These are phyloP conservation scores for Centropus unirufus DNA, from an alignment of 2,113 vertebrate genomes.

Conservation along the genomic window DNA sequence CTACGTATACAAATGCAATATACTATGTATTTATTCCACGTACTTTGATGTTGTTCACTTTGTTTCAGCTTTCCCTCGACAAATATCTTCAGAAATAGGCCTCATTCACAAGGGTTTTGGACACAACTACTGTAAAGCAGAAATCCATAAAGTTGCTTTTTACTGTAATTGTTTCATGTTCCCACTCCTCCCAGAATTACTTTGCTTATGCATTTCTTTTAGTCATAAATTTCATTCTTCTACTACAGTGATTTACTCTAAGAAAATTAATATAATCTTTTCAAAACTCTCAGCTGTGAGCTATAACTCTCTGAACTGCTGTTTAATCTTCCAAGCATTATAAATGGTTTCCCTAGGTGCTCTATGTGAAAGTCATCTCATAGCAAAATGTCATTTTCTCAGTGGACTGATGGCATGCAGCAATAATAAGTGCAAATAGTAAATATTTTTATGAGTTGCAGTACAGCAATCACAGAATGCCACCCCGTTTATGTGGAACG, in stretches of 20 bases:
- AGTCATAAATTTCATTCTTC: conserved; percentile 25
- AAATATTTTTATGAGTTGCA: not conserved
- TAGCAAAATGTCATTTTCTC: not conserved
- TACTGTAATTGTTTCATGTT: not conserved
- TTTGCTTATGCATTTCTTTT: not conserved
- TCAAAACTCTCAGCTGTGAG: not conserved
- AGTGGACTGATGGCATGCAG: not conserved
- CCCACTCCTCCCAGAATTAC: not conserved
- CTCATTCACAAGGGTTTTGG: not conserved
- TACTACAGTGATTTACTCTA: not conserved
- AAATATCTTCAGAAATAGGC: not conserved
- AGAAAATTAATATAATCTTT: conserved; percentile 21
- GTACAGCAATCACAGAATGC: not conserved
- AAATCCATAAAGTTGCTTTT: not conserved
- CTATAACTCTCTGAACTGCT: not conserved
- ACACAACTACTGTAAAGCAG: not conserved
- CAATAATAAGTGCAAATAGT: not conserved
- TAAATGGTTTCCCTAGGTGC: not conserved
- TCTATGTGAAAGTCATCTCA: not conserved
- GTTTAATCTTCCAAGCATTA: not conserved
- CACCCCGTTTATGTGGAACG: not conserved
- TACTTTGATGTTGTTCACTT: not conserved
- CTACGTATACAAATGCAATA: not conserved
- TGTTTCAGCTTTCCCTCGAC: not conserved
- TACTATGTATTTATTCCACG: not conserved